Conservation (phyloP, 2,888 invertebrate genomes). For the Pachydiplax longipennis region DNA sequence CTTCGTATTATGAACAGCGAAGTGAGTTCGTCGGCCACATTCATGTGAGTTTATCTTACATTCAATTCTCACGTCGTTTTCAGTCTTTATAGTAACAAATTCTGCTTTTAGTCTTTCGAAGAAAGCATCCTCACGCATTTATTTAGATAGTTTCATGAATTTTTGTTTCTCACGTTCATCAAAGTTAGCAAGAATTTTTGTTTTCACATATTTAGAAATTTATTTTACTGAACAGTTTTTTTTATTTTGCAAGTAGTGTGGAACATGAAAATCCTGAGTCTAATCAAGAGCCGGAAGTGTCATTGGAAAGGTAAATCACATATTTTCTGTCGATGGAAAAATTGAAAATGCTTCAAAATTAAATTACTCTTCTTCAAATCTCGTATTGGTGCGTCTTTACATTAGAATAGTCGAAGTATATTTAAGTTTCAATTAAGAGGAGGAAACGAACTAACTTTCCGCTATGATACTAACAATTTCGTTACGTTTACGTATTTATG, state of each 20-base stretch:
- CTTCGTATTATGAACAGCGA: slow-evolving; percentile 18
- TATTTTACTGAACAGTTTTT: slow-evolving; percentile 2
- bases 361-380: too few species aligned
- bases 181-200: background rate
- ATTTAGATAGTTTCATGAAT: background rate
- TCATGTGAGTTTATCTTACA: background rate
- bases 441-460: too few species aligned
- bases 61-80: background rate
- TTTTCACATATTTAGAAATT: slow-evolving; percentile 5
- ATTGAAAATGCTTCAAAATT: background rate
- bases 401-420: too few species aligned
- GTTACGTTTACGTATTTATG: too few species aligned
- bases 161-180: background rate
- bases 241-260: slow-evolving; percentile 43
- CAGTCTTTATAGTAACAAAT: background rate
- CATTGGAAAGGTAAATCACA: slow-evolving; percentile 32
- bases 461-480: too few species aligned
- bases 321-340: too few species aligned
- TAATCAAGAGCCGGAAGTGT: background rate
- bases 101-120: background rate
- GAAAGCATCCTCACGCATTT: slow-evolving; percentile 1
- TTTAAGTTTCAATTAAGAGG: too few species aligned
- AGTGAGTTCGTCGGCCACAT: slow-evolving; percentile 22
- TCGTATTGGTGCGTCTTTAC: too few species aligned
- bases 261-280: slow-evolving; percentile 38